These are phyloP conservation scores for Colius striatus DNA, from an alignment of 2,113 vertebrate genomes.

Conservation along the genomic window DNA sequence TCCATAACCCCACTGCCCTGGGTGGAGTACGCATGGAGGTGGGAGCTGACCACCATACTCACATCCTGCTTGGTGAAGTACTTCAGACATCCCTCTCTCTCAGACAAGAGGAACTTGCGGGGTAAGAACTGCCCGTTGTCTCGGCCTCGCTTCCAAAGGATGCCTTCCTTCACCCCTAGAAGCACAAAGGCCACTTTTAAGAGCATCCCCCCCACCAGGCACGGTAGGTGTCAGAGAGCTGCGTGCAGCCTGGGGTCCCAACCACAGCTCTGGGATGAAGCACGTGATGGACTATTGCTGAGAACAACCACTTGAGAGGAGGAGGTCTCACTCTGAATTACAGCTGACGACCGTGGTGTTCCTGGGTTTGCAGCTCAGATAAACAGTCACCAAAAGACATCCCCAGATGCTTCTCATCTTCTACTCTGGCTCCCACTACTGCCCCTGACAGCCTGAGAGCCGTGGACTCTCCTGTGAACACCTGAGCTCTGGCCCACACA, in stretches of 20 bases:
- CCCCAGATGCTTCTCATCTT: neutral
- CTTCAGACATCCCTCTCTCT: constrained; percentile 87
- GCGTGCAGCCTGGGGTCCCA: neutral
- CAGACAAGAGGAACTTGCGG: constrained; percentile 87
- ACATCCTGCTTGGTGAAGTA: constrained; percentile 90
- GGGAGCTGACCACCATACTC: constrained; percentile 62
- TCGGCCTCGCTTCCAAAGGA: constrained; percentile 88
- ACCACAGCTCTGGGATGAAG: neutral
- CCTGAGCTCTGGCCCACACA: neutral
- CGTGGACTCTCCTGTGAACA: neutral
- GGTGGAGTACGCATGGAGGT: neutral
- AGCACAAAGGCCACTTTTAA: constrained; percentile 12
- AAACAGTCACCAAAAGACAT: neutral
- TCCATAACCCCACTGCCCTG: neutral
- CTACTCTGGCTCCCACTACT: neutral
- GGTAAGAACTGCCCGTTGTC: constrained; percentile 88
- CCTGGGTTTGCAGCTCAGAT: neutral
- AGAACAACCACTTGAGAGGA: neutral
- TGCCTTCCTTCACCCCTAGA: constrained; percentile 82
- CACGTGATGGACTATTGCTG: neutral
- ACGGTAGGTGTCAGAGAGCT: neutral
- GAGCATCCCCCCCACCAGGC: neutral
- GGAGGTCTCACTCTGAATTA: neutral
- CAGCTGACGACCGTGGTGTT: neutral
- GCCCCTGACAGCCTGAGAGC: neutral